Conservation (phyloP, 2,888 invertebrate species). For the Brassicogethes aeneus region DNA sequence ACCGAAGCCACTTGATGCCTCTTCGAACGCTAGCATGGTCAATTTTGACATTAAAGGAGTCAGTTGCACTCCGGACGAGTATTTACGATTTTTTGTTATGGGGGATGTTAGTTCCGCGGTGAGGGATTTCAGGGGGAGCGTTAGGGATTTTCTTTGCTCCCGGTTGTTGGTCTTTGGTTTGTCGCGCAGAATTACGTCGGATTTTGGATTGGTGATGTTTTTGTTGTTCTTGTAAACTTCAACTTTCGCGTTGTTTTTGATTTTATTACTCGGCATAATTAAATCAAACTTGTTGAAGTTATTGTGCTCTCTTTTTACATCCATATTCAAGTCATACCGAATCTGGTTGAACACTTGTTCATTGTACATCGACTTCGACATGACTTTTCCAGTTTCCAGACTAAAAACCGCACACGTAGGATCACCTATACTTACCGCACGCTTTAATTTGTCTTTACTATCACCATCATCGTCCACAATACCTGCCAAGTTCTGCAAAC, state of each 20-base stretch:
- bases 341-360: constrained; percentile 7
- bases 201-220: constrained; percentile 26
- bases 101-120: constrained; percentile 27
- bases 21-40: constrained; percentile 61
- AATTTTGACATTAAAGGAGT: constrained; percentile 78
- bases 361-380: constrained; percentile 63
- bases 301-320: constrained; percentile 24
- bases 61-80: constrained; percentile 55
- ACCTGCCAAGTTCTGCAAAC: constrained; percentile 57
- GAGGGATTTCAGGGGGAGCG: constrained; percentile 63
- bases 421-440: constrained; percentile 61
- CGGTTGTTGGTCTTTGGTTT: constrained; percentile 9
- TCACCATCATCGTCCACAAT: constrained; percentile 43
- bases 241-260: constrained; percentile 16
- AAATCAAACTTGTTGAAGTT: constrained; percentile 47
- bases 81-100: constrained; percentile 18
- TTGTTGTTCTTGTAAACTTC: constrained; percentile 40
- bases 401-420: constrained; percentile 71
- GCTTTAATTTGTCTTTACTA: constrained; percentile 20
- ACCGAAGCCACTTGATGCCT: constrained; percentile 59
- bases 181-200: not conserved
- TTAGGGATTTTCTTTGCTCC: constrained; percentile 47
- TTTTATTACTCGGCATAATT: constrained; percentile 26
- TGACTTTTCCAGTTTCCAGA: constrained; percentile 62
- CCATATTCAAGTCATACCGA: constrained; percentile 2